Percentiles rank a stretch among this genome's conserved stretches.
phyloP scores from a whole-genome alignment of 2,797 vertebrate species.

The Anguilla obscura region DNA sequence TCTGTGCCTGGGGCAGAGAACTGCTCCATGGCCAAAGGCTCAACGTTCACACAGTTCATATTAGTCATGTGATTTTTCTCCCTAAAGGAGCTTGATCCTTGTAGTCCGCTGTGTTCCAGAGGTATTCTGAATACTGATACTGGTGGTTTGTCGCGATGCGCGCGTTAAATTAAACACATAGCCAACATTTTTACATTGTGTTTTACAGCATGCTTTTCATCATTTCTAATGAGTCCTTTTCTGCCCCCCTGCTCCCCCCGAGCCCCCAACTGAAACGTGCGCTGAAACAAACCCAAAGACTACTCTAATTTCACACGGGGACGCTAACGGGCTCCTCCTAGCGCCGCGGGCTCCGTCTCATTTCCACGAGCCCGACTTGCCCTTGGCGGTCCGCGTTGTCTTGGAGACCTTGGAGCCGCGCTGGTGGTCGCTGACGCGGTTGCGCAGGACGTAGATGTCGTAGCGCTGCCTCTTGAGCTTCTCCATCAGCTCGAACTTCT shows the following conservation, averaged over 20 bases:
- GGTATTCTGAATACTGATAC: not conserved
- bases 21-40: not conserved
- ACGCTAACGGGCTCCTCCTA: not conserved
- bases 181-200: not conserved
- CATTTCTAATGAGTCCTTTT: not conserved
- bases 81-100: not conserved
- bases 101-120: not conserved
- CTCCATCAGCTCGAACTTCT: constrained; percentile 76
- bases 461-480: constrained; percentile 78
- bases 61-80: not conserved
- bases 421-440: constrained; percentile 77
- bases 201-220: not conserved
- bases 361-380: constrained; percentile 72
- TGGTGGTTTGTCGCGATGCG: not conserved
- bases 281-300: not conserved
- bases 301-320: not conserved
- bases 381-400: constrained; percentile 59
- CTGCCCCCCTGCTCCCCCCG: not conserved
- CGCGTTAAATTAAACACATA: not conserved
- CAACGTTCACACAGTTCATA: not conserved
- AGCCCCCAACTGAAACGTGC: not conserved
- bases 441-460: constrained; percentile 72
- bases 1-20: not conserved
- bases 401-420: constrained; percentile 70
- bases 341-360: constrained; percentile 44